These are phyloP conservation scores for Pachyrhynchus sulphureomaculatus DNA, from an alignment of 1,140 invertebrate species.

Conservation along the genomic window DNA sequence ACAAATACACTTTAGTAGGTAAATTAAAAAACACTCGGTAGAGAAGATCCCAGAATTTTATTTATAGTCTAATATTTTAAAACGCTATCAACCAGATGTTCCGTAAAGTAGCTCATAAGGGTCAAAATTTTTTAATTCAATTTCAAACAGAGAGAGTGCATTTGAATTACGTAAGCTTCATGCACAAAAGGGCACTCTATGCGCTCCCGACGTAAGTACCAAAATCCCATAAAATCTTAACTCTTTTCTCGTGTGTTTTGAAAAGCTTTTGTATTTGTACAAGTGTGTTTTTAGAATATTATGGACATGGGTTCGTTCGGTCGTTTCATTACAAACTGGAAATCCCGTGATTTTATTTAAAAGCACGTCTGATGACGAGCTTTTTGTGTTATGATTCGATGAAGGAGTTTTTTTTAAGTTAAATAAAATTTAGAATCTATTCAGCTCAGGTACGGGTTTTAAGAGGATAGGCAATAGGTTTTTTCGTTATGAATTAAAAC, in stretches of 20 bases:
- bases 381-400: neutral
- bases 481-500: too few relatives aligned
- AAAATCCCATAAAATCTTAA: constrained; percentile 4
- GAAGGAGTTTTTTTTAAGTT: neutral
- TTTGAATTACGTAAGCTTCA: constrained; percentile 1
- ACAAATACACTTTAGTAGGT: too few relatives aligned
- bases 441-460: too few relatives aligned
- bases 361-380: neutral
- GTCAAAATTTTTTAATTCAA: constrained; percentile 9
- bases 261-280: constrained; percentile 5
- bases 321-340: neutral
- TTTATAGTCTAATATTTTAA: too few relatives aligned
- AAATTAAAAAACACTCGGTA: too few relatives aligned
- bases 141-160: neutral
- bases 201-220: neutral
- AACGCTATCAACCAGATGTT: constrained; percentile 5
- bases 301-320: neutral
- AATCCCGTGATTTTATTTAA: constrained; percentile 4
- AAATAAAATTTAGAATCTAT: too few relatives aligned
- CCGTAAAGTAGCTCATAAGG: neutral
- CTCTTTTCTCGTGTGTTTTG: neutral
- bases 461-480: too few relatives aligned
- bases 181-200: neutral
- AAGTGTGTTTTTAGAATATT: neutral
- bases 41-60: too few relatives aligned